A percentile compares a stretch with the other conserved stretches of the same genome.
phyloP scores from a whole-genome alignment of 2,888 invertebrate species.

The Autographa pulchrina region DNA sequence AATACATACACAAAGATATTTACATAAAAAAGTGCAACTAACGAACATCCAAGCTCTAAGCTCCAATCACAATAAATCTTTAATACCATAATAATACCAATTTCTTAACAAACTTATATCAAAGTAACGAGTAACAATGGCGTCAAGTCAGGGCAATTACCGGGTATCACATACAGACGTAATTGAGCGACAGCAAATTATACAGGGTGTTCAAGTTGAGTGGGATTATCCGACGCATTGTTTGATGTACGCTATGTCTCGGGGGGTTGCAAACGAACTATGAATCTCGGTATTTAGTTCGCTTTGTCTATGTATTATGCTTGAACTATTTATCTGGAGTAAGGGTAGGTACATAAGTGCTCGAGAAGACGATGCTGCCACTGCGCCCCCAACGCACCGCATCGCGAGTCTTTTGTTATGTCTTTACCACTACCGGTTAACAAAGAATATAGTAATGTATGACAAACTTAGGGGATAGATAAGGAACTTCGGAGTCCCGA shows the following conservation, averaged over 20 bases:
- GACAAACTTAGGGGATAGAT: too few relatives aligned
- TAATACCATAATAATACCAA: background rate
- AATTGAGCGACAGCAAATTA: constrained; percentile 53
- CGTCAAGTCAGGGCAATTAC: constrained; percentile 49
- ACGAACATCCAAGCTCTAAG: too few relatives aligned
- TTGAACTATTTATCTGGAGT: background rate
- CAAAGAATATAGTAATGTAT: too few relatives aligned
- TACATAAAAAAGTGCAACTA: background rate
- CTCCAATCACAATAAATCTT: background rate
- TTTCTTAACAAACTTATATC: too few relatives aligned
- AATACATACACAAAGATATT: too few relatives aligned
- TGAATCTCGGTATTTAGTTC: background rate
- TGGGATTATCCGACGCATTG: constrained; percentile 46
- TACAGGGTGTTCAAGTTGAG: constrained; percentile 46
- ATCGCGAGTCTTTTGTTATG: too few relatives aligned
- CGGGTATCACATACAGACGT: constrained; percentile 42
- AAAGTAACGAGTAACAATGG: constrained; percentile 28
- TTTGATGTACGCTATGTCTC: constrained; percentile 34
- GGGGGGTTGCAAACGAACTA: background rate
- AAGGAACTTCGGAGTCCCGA: too few relatives aligned
- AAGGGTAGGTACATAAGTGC: background rate
- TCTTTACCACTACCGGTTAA: too few relatives aligned
- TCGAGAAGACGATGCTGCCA: too few relatives aligned
- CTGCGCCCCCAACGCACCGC: too few relatives aligned
- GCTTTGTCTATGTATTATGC: background rate